Conservation (phyloP, 2,888 invertebrate species). For the Tetheella fluctuosa region DNA sequence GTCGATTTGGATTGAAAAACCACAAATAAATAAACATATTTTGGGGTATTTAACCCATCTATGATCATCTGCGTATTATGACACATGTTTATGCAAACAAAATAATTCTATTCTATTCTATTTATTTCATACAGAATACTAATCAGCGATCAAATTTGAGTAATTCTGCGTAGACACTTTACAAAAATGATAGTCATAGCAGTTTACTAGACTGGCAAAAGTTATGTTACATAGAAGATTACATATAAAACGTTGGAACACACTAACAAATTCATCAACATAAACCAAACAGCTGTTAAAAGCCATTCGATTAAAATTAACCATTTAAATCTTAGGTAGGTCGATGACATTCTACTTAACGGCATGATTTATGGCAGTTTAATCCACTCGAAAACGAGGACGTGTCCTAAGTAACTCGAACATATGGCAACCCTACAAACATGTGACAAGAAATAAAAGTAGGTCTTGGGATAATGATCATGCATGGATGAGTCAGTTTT, state of each 20-base stretch:
- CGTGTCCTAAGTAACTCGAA: conserved; percentile 8
- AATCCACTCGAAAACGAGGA: conserved; percentile 4
- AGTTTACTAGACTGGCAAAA: background rate
- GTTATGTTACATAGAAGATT: background rate
- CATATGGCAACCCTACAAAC: conserved; percentile 31
- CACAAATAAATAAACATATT: too few relatives aligned
- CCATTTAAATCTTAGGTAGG: conserved; percentile 1
- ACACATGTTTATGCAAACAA: too few relatives aligned
- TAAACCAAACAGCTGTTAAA: conserved; percentile 4
- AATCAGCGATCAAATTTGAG: too few relatives aligned
- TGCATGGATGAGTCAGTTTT: conserved; percentile 55
- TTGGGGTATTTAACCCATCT: too few relatives aligned
- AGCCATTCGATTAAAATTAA: background rate
- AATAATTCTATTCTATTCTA: too few relatives aligned
- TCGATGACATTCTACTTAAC: conserved; percentile 6
- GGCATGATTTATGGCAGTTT: background rate
- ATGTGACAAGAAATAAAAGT: conserved; percentile 70
- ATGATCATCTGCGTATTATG: too few relatives aligned
- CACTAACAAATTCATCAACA: background rate
- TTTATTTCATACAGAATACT: too few relatives aligned
- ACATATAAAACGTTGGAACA: background rate
- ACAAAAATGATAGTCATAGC: too few relatives aligned
- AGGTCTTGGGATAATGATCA: conserved; percentile 59
- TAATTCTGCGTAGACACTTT: too few relatives aligned
- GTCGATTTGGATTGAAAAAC: background rate